Base-by-base conservation (phyloP, 2,113 vertebrate species). In the Prunella fulvescens region DNA sequence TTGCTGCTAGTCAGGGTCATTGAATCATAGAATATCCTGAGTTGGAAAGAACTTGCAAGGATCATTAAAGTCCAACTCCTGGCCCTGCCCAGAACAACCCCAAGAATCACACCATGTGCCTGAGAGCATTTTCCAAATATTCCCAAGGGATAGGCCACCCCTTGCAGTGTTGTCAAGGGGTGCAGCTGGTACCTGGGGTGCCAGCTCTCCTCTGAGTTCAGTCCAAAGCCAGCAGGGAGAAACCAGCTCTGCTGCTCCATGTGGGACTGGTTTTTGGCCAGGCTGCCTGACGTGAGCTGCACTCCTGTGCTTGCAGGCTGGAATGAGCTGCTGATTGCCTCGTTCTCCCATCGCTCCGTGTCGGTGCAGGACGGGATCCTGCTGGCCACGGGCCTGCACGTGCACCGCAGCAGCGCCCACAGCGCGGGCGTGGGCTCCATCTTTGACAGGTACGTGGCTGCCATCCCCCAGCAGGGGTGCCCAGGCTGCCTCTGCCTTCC, bases 281-380 rank as follows among this genome's bases (percentile, higher is more conserved):
- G 71, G 39, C 15, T 80, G 9, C 29, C 53, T 91, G 42, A 83
- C 3, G 2, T 50, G n/a, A 53, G 54, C 54, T 26, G 16, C 65
- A 15, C 29, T 26, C 40, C 17, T 66, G 13, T 76, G 88, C 48
- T 82, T 69, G 48, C 90, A 99, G 99, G 99, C 54, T 99, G 99
- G 99, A 99, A 99, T 2, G 99, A 99, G 88, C 96, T 99, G 93
- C 98, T 99, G 11, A 99, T 99, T 18, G 99, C 99, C 40, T 99
- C 99, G 7, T 99, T 99, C 96, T 99, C 99, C 10, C 99, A 99
- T 90, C 99, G 99, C 92, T 99, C 99, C 0, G 99, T 99, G 76
- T 99, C 99, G 0, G 99, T 99, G 39, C 99, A 99, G 95, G 99
- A 99, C 0, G 99, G 99, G n/a, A 99, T 99, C 95, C 97, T 99